Conservation (phyloP, 2,113 vertebrate species). For the Brevimyrus niger region DNA sequence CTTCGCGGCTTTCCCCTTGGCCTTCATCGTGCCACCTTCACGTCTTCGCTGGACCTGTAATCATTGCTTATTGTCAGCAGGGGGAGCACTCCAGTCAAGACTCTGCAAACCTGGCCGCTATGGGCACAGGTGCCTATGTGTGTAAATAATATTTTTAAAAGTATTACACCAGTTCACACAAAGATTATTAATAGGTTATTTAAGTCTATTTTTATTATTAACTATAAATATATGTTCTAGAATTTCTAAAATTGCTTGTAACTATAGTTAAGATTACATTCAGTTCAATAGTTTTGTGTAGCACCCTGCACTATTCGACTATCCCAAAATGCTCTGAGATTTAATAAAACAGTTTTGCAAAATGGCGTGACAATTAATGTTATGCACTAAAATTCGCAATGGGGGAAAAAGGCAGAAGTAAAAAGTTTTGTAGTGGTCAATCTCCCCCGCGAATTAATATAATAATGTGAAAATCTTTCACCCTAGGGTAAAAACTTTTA, state of each 20-base stretch:
- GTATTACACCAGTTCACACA: not conserved
- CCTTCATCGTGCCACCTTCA: constrained; percentile 70
- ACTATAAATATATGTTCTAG: not conserved
- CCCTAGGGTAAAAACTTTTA: not conserved
- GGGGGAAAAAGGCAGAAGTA: not conserved
- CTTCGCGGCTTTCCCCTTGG: constrained; percentile 74
- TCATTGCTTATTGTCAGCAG: not conserved
- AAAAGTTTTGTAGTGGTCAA: not conserved
- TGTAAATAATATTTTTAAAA: not conserved
- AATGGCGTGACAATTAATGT: not conserved
- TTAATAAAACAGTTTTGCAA: not conserved
- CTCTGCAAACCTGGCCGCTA: not conserved
- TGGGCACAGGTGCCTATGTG: not conserved
- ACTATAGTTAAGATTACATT: not conserved
- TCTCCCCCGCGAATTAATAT: not conserved
- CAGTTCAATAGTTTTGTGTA: not conserved
- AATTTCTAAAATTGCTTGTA: not conserved
- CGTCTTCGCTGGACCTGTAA: constrained; percentile 27
- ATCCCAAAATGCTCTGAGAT: not conserved
- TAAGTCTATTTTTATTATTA: not conserved
- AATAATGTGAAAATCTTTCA: not conserved
- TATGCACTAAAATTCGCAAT: not conserved
- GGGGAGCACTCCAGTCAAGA: not conserved
- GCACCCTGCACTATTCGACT: not conserved
- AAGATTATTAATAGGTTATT: not conserved